Base-by-base conservation (phyloP, 92 coral and sea anemone genomes). In the Porites cylindrica region DNA sequence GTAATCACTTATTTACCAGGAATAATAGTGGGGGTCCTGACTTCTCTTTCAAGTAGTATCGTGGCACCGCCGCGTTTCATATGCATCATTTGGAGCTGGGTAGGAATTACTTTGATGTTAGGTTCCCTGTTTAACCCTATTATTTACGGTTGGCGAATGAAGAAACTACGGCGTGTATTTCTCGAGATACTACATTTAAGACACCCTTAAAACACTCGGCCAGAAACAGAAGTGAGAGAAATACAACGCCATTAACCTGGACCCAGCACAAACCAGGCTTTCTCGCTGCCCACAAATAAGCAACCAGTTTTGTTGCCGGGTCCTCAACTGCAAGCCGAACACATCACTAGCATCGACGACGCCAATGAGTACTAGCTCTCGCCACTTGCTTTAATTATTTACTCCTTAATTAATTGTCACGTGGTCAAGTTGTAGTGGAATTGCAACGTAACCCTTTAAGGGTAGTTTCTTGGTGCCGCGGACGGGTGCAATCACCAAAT, bases 61-160 rank as follows among this genome's bases (percentile, higher is more conserved):
- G 20, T 52, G 7, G 7, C 17, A 52, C 4, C 32, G 32, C 62
- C 43, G 52, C n/a, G 63, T 6, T 9, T 52, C n/a, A 17, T 58
- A 32, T 43, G 47, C 14, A 10, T 51, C 19, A 10, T 51, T 6
- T 16, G 20, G 12, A 52, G 7, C 12, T 75, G 63, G 79, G 12
- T 10, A 0, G 4, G 14, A 20, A 19, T 9, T n/a, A 10, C 72
- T n/a, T 9, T 66, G 3, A 8, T 66, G 72, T 24, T 52, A 8
- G 79, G 63, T 10, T 75, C 79, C 38, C 79, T 75, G 5, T 54
- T 8, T 13, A 75, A 75, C 38, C 79, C 79, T 5, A 19, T 75
- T 8, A 54, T 54, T 16, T 75, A 18, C 29, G 53, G 64, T 21
- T 52, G 62, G 62, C 63, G 79, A 9, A 19, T 14, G 43, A 75